A percentile compares a stretch with the other conserved stretches of the same genome.
Conservation (phyloP, 2,113 vertebrate species). For the Vulpes vulpes region DNA sequence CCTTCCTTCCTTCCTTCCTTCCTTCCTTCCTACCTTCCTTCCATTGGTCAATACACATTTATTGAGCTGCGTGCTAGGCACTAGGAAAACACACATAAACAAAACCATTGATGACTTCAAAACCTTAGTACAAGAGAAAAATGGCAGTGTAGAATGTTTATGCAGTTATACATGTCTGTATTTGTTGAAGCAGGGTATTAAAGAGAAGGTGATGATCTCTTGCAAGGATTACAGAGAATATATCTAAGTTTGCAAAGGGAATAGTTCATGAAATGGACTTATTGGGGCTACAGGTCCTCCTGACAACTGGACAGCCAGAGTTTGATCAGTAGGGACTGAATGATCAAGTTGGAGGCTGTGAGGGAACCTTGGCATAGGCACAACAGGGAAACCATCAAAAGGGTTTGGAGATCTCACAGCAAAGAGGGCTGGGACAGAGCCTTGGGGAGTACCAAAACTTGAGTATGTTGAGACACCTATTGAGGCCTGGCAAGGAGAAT, state of each 20-base stretch:
- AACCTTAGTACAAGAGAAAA: not conserved
- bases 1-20: no score
- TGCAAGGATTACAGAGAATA: not conserved
- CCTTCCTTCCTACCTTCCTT: not conserved
- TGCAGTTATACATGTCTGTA: not conserved
- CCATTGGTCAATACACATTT: not conserved
- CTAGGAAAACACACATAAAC: not conserved
- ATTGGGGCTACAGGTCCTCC: not conserved
- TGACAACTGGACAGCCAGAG: not conserved
- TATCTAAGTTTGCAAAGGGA: not conserved
- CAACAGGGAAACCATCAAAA: not conserved
- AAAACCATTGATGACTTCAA: slow-evolving; percentile 24
- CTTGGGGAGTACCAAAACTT: not conserved
- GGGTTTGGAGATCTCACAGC: not conserved
- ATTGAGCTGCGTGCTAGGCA: not conserved
- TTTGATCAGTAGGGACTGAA: not conserved
- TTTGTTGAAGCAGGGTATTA: not conserved
- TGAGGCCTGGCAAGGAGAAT: accelerated
- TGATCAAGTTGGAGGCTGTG: not conserved
- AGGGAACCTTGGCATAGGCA: not conserved
- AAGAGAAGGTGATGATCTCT: not conserved
- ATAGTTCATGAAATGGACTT: not conserved
- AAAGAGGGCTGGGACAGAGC: not conserved
- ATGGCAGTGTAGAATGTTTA: not conserved
- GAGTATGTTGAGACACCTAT: not conserved